Base-by-base conservation (phyloP, 2,113 vertebrate genomes). In the Odobenus rosmarus region DNA sequence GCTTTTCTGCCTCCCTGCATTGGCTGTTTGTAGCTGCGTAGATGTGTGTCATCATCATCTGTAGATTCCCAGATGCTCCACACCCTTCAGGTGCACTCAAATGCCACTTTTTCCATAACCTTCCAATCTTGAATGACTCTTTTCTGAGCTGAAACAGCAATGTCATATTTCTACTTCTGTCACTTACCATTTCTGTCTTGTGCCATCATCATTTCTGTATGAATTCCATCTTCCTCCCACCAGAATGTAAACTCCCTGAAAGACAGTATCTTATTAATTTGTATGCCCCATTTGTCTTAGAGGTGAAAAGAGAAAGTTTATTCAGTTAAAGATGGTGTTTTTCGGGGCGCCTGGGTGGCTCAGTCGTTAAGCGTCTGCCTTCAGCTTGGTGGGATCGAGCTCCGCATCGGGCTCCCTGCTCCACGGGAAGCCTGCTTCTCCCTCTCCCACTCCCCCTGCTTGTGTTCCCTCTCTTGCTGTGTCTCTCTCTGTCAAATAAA, bases 111-210 rank as follows among this genome's bases (percentile, higher is more conserved):
- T 76, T 36, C 36, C 69, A n/a, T 74, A 57, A 71, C 23, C 16
- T 74, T 42, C 55, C 59, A 57, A 4, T 42, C 80, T 26, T 1
- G 7, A 76, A 49, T 42, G 46, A 23, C 42, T 74, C 61, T 57
- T 62, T 92, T 90, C 74, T 33, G 88, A 90, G 42, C 5, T 23
- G 62, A 90, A 80, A 86, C 11, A 26, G 28, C 49, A 79, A 36
- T 23, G 57, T 57, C 64, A 76, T 12, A 4, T 53, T 0, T 11
- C 15, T 16, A 0, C 57, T 39, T 64, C 46, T 19, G 1, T 33
- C 61, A 46, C 24, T 87, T 46, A 46, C 9, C 26, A 59, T 49
- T 79, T 19, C 84, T 4, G 2, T 7, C 28, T 51, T 57, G 28
- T 26, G 1, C 62, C 77, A 36, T 31, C 16, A 0, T 33, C 33